These are phyloP conservation scores for Drosophila multiciliata DNA, from an alignment of 2,888 invertebrate species.

Conservation along the genomic window DNA sequence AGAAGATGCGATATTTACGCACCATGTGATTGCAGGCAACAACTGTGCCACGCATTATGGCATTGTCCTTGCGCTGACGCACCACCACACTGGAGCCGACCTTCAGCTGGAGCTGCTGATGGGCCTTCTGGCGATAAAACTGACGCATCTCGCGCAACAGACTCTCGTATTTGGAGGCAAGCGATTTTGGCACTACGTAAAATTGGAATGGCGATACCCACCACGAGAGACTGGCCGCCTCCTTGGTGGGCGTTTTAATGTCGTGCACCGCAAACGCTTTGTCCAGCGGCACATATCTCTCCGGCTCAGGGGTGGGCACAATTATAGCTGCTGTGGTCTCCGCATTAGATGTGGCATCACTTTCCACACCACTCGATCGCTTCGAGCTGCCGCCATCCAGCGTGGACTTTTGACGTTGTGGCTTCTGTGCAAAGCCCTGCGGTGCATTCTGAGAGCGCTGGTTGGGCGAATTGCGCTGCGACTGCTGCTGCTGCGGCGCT, in stretches of 20 bases:
- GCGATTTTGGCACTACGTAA: slow-evolving; percentile 87
- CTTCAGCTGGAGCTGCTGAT: slow-evolving; percentile 83
- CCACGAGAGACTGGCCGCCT: slow-evolving; percentile 89
- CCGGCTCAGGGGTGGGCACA: slow-evolving; percentile 32
- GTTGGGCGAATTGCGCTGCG: slow-evolving; percentile 43
- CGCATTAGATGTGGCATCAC: slow-evolving; percentile 39
- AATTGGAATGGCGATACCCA: slow-evolving; percentile 91
- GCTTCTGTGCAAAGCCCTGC: slow-evolving; percentile 80
- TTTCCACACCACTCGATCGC: slow-evolving; percentile 64
- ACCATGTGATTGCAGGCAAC: slow-evolving; percentile 86
- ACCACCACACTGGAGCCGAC: slow-evolving; percentile 89
- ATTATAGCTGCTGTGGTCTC: slow-evolving; percentile 21
- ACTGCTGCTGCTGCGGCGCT: slow-evolving; percentile 43
- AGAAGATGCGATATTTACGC: slow-evolving; percentile 88
- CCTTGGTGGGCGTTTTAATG: slow-evolving; percentile 86
- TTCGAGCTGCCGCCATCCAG: slow-evolving; percentile 59
- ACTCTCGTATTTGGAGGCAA: slow-evolving; percentile 87
- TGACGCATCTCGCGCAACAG: slow-evolving; percentile 90
- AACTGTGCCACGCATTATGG: slow-evolving; percentile 90
- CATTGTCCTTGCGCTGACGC: slow-evolving; percentile 89
- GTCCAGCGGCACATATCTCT: slow-evolving; percentile 86
- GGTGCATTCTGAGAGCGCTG: slow-evolving; percentile 82
- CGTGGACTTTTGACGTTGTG: slow-evolving; percentile 66
- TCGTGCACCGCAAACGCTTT: slow-evolving; percentile 85
- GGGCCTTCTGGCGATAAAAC: slow-evolving; percentile 86